phyloP scores from a whole-genome alignment of 2,797 vertebrate genomes.

The Anas bahamensis region DNA sequence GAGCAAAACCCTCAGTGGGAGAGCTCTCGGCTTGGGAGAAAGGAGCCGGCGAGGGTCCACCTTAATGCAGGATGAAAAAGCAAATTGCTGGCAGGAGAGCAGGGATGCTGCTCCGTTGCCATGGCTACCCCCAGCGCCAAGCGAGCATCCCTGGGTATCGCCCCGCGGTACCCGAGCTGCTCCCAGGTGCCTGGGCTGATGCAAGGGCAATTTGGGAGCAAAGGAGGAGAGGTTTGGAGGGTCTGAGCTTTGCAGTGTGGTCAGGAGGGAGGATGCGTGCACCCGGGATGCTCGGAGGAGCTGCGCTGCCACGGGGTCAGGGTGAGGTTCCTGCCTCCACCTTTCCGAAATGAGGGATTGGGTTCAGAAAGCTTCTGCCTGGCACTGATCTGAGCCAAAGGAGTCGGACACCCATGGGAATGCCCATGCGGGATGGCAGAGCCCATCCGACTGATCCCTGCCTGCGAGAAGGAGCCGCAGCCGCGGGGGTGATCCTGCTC shows the following conservation, averaged over 20 bases:
- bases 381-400: neutral
- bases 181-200: conserved; percentile 71
- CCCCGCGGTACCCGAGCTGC: conserved; percentile 71
- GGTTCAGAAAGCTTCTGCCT: neutral
- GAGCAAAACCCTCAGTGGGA: neutral
- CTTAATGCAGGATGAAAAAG: conserved; percentile 61
- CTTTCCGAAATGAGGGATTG: neutral
- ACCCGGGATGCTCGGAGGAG: neutral
- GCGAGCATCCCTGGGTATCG: conserved; percentile 46
- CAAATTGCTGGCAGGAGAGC: conserved; percentile 71
- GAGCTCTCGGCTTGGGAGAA: neutral
- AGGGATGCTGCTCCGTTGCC: conserved; percentile 76
- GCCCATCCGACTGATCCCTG: neutral
- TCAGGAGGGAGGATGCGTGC: neutral
- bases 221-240: neutral
- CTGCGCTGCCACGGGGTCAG: rapidly evolving
- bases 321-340: neutral
- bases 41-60: conserved; percentile 1
- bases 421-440: neutral
- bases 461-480: neutral
- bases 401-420: neutral
- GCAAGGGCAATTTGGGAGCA: conserved; percentile 57
- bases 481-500: neutral
- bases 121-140: conserved; percentile 73
- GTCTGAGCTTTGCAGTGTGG: neutral